phyloP scores from a whole-genome alignment of 2,113 vertebrate species.

The Pseudopodoces humilis region DNA sequence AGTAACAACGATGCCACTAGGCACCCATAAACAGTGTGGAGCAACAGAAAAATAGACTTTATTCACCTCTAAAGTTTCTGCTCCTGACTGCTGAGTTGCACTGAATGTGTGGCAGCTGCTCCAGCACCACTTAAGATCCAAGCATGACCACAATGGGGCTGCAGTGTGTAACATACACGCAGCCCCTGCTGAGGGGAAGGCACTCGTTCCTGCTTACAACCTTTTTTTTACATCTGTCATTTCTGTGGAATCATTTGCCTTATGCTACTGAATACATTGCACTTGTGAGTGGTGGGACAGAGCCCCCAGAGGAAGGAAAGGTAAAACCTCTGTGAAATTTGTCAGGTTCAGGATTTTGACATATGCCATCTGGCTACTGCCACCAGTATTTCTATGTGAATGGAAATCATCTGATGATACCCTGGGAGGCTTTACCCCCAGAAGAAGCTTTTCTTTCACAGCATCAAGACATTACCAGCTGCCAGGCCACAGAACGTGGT shows the following conservation, averaged over 20 bases:
- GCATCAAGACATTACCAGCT: background rate
- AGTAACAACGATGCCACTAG: background rate
- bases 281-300: background rate
- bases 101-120: background rate
- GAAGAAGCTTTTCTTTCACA: background rate
- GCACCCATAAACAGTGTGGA: background rate
- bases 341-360: background rate
- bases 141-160: background rate
- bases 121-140: background rate
- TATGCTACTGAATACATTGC: background rate
- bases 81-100: background rate
- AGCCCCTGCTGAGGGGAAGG: background rate
- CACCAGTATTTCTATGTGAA: background rate
- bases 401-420: background rate
- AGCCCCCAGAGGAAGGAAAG: background rate
- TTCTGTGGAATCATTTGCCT: background rate
- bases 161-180: accelerated
- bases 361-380: background rate
- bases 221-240: background rate
- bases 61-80: background rate
- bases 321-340: background rate
- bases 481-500: background rate
- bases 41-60: background rate
- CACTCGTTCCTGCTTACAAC: background rate
- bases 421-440: background rate